A percentile compares a stretch with the other conserved stretches of the same genome.
Evolutionary conservation across 2,888 invertebrate species (phyloP).

Genomic region (Andrena dorsata): DNA sequence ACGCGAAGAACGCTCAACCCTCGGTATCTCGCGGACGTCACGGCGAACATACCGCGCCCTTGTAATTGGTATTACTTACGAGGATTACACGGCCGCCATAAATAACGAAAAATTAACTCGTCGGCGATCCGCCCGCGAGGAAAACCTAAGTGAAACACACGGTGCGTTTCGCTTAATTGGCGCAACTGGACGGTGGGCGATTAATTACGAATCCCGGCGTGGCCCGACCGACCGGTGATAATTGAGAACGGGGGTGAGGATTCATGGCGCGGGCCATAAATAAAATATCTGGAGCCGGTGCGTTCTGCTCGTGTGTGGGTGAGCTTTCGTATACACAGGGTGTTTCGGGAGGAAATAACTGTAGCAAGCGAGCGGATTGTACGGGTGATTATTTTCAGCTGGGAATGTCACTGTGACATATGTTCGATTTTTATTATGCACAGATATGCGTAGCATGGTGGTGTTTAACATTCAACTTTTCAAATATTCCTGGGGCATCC

Average conservation of each 20-base stretch:
- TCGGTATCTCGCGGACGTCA: neutral
- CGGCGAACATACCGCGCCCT: constrained; percentile 26
- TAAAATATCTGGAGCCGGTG: constrained; percentile 26
- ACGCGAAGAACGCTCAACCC: constrained; percentile 23
- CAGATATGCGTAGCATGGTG: too few species aligned
- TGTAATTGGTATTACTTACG: constrained; percentile 59
- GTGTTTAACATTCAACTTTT: too few species aligned
- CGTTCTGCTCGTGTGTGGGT: neutral
- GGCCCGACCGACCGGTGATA: constrained; percentile 25
- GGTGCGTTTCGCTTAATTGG: constrained; percentile 47
- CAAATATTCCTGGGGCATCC: too few species aligned
- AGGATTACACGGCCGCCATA: constrained; percentile 33
- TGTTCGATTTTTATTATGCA: too few species aligned
- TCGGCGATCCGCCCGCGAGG: constrained; percentile 40
- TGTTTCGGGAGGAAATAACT: neutral
- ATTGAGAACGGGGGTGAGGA: constrained; percentile 51
- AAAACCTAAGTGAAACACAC: constrained; percentile 50
- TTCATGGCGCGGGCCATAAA: constrained; percentile 29
- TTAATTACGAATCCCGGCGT: constrained; percentile 38
- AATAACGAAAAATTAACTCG: constrained; percentile 63
- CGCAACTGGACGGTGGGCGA: constrained; percentile 36
- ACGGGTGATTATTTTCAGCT: too few species aligned
- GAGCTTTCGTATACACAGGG: neutral
- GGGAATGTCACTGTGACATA: too few species aligned
- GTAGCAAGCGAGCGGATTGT: too few species aligned